These are phyloP conservation scores for Drosophila sproati DNA, from an alignment of 1,140 invertebrate genomes.

Conservation along the genomic window DNA sequence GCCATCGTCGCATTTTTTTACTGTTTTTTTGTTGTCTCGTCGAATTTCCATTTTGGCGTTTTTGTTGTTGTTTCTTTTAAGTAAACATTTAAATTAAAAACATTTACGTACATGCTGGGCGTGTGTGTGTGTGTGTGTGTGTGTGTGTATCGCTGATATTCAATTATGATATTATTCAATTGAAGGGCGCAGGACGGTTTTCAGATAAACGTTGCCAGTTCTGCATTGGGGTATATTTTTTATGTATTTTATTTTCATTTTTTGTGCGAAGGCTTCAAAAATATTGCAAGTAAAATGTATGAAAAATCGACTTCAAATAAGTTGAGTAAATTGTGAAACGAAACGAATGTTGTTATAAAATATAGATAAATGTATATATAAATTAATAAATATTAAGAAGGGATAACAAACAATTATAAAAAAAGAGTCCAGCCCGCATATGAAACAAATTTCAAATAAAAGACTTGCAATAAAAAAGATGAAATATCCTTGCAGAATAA, in stretches of 20 bases:
- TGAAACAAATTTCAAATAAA: too few relatives aligned
- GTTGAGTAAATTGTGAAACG: not conserved
- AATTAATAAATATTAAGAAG: too few relatives aligned
- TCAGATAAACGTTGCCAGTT: conserved; percentile 61
- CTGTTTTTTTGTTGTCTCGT: not conserved
- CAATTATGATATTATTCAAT: conserved; percentile 77
- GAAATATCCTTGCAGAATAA: too few relatives aligned
- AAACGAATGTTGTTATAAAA: not conserved
- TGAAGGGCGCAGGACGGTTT: conserved; percentile 61
- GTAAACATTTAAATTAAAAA: conserved; percentile 83
- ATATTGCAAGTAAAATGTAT: conserved; percentile 9
- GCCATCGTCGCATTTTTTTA: conserved; percentile 77
- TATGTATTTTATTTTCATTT: conserved; percentile 6
- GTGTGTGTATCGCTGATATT: conserved; percentile 71
- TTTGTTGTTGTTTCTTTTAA: conserved; percentile 59
- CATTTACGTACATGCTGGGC: conserved; percentile 72
- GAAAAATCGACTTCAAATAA: too few relatives aligned
- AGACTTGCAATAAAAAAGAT: too few relatives aligned
- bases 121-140: conserved; percentile 1
- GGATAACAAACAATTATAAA: too few relatives aligned
- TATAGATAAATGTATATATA: not conserved
- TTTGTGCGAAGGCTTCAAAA: conserved; percentile 8
- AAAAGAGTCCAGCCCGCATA: too few relatives aligned
- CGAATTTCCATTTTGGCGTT: conserved; percentile 36
- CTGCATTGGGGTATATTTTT: not conserved